Conservation (phyloP, 2,797 vertebrate genomes). For the Acestrorhynchus altus region DNA sequence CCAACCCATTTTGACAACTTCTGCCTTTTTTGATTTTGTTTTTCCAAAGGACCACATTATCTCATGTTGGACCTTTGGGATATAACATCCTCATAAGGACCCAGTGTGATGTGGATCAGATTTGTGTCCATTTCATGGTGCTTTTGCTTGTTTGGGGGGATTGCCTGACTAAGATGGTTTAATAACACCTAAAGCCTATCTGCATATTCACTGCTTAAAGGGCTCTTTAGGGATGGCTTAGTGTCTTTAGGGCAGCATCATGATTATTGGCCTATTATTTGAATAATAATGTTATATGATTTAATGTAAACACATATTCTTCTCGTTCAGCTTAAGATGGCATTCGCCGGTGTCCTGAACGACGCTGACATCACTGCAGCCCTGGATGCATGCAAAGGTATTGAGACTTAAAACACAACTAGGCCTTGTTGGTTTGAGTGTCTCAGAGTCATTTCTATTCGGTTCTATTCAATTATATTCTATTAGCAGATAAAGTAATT, state of each 20-base stretch:
- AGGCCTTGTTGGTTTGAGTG: too few relatives aligned
- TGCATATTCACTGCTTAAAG: constrained; percentile 6
- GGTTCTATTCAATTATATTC: too few relatives aligned
- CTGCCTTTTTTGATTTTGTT: not conserved
- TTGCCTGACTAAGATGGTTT: not conserved
- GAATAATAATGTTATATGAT: not conserved
- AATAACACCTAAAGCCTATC: not conserved
- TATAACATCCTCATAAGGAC: constrained; percentile 30
- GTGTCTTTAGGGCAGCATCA: too few relatives aligned
- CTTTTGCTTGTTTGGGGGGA: not conserved
- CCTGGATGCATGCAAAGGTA: constrained; percentile 83
- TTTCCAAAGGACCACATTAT: constrained; percentile 35
- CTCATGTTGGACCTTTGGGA: constrained; percentile 45
- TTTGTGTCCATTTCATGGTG: not conserved
- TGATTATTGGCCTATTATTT: too few relatives aligned
- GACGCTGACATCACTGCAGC: constrained; percentile 82
- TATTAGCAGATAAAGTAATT: too few relatives aligned
- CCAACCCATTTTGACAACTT: not conserved
- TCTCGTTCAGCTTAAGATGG: constrained; percentile 76
- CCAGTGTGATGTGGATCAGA: constrained; percentile 6
- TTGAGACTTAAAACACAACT: not conserved
- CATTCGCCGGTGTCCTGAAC: constrained; percentile 76
- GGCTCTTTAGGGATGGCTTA: not conserved
- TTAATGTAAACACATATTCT: not conserved
- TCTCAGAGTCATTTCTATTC: too few relatives aligned